Evolutionary conservation across 2,888 invertebrate genomes (phyloP).

Genomic region (Tetheella fluctuosa): DNA sequence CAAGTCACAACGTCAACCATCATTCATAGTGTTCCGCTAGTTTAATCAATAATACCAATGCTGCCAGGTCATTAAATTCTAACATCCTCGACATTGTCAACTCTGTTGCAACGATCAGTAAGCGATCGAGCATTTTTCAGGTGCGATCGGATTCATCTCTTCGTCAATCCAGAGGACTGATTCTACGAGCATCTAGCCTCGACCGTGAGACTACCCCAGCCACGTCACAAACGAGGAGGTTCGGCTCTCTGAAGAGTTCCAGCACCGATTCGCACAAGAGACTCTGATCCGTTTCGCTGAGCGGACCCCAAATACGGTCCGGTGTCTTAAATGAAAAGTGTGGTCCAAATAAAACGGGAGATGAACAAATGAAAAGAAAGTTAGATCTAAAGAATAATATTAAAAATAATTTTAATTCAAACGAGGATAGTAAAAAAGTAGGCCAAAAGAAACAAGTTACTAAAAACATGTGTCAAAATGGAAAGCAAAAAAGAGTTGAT

Average conservation of each 20-base stretch:
- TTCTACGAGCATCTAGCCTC: slow-evolving; percentile 77
- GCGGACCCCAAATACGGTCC: slow-evolving; percentile 52
- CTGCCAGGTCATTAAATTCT: too few species aligned
- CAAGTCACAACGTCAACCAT: too few species aligned
- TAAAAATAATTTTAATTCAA: neutral
- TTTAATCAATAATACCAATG: too few species aligned
- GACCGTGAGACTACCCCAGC: slow-evolving; percentile 66
- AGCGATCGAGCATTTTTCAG: slow-evolving; percentile 39
- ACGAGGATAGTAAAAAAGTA: neutral
- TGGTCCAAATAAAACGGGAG: slow-evolving; percentile 15
- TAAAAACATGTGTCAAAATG: slow-evolving; percentile 28
- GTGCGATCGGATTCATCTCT: slow-evolving; percentile 54
- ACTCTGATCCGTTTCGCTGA: slow-evolving; percentile 74
- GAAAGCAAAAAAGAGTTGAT: slow-evolving; percentile 26
- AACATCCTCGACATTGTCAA: too few species aligned
- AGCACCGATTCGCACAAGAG: slow-evolving; percentile 75
- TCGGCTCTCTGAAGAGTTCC: slow-evolving; percentile 72
- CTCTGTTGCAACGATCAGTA: too few species aligned
- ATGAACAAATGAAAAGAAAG: slow-evolving; percentile 14
- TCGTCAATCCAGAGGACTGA: slow-evolving; percentile 70
- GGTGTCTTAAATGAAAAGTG: slow-evolving; percentile 20
- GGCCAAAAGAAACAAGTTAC: slow-evolving; percentile 22
- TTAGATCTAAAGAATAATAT: slow-evolving; percentile 7
- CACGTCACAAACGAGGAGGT: slow-evolving; percentile 56
- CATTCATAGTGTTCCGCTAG: too few species aligned